A percentile compares a stretch with the other conserved stretches of the same genome.
These are phyloP conservation scores for Scylla paramamosain DNA, from an alignment of 1,140 invertebrate genomes.

Conservation along the genomic window DNA sequence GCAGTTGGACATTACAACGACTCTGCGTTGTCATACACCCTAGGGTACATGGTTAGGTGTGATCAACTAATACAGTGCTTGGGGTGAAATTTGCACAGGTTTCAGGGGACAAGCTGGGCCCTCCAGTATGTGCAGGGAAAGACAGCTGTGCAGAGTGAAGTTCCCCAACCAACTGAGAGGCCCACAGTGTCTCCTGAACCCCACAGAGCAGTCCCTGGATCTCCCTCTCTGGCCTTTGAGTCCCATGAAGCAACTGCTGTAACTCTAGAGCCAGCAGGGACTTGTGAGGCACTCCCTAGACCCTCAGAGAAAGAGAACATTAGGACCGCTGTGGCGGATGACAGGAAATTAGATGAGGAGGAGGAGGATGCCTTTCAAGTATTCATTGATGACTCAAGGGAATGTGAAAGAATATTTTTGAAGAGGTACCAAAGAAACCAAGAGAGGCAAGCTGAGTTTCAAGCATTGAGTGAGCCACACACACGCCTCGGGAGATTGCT, in stretches of 20 bases:
- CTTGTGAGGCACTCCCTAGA: too few relatives aligned
- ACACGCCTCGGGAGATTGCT: not conserved
- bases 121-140: not conserved
- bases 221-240: not conserved
- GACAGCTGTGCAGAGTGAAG: not conserved
- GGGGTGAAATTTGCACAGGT: not conserved
- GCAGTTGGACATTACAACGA: too few relatives aligned
- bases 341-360: not conserved
- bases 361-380: not conserved
- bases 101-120: not conserved
- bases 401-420: not conserved
- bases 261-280: too few relatives aligned
- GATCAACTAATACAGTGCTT: too few relatives aligned
- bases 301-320: too few relatives aligned
- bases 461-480: not conserved
- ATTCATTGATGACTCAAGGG: not conserved
- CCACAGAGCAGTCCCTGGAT: not conserved
- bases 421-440: not conserved
- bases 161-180: too few relatives aligned
- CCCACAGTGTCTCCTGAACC: not conserved
- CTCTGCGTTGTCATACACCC: too few relatives aligned
- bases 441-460: not conserved
- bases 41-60: too few relatives aligned
- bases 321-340: too few relatives aligned
- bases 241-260: not conserved